These are phyloP conservation scores for Cochlearius cochlearius DNA, from an alignment of 2,113 vertebrate species.

Conservation along the genomic window DNA sequence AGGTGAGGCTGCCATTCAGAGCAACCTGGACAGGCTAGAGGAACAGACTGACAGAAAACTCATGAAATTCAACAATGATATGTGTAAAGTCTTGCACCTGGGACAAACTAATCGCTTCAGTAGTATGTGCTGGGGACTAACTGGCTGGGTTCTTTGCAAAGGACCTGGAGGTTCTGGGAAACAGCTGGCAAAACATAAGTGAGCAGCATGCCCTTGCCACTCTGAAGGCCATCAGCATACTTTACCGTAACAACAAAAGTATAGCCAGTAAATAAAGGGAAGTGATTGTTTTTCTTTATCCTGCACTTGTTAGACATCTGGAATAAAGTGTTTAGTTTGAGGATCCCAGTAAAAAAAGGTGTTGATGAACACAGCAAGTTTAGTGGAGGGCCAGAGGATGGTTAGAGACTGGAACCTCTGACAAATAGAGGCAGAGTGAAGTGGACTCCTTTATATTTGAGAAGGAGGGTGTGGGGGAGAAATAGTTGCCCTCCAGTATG, in stretches of 20 bases:
- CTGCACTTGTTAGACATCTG: neutral
- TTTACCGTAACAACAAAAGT: neutral
- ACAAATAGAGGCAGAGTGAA: neutral
- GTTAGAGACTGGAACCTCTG: neutral
- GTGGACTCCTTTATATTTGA: neutral
- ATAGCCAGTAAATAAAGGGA: neutral
- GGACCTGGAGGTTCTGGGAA: neutral
- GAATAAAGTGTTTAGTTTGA: neutral
- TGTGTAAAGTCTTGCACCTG: neutral
- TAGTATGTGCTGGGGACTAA: neutral
- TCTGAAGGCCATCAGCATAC: neutral
- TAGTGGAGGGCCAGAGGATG: neutral
- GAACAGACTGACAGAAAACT: neutral
- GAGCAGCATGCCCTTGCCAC: neutral
- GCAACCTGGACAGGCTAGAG: neutral
- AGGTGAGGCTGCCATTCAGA: neutral
- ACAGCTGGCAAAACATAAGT: neutral
- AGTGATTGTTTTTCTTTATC: neutral
- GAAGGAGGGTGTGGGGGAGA: neutral
- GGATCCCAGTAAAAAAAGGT: neutral
- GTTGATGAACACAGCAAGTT: neutral
- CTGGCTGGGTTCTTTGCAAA: neutral
- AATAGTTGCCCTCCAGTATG: neutral
- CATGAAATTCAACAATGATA: neutral
- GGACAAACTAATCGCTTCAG: neutral